Conservation (phyloP, 2,797 vertebrate genomes). For the Chelidonichthys spinosus region DNA sequence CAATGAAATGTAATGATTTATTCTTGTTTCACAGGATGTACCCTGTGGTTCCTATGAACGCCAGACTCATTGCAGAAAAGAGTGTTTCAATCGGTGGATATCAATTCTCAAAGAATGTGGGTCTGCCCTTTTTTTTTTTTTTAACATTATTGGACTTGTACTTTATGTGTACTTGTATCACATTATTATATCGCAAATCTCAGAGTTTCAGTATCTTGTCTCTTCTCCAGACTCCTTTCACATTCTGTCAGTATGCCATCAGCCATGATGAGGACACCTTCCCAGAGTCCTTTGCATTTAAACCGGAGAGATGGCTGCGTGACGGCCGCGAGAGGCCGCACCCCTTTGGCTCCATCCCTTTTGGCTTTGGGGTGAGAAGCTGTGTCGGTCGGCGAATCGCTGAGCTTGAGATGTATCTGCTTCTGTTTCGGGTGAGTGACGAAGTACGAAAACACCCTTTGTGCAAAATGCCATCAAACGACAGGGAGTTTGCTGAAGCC, state of each 20-base stretch:
- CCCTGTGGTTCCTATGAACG: constrained; percentile 82
- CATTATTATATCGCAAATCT: background rate
- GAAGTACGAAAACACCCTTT: background rate
- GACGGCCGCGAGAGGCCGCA: constrained; percentile 69
- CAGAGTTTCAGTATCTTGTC: background rate
- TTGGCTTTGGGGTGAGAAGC: constrained; percentile 84
- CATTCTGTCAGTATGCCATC: constrained; percentile 81
- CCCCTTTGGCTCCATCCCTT: constrained; percentile 83
- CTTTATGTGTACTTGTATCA: background rate
- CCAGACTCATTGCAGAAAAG: constrained; percentile 72
- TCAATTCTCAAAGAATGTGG: constrained; percentile 79
- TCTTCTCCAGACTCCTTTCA: constrained; percentile 77
- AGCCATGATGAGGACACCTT: constrained; percentile 80
- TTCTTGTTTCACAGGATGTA: constrained; percentile 79
- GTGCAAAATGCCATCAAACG: background rate
- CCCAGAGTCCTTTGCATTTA: constrained; percentile 75
- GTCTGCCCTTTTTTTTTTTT: constrained; percentile 16
- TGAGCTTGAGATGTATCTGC: constrained; percentile 85
- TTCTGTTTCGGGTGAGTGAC: constrained; percentile 75
- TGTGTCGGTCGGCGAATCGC: constrained; percentile 86
- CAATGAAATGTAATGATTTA: fast-evolving
- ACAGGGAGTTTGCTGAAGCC: background rate
- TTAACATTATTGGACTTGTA: background rate
- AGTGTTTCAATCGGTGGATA: constrained; percentile 78
- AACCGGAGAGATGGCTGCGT: constrained; percentile 83